Evolutionary conservation across 2,113 vertebrate genomes (phyloP).

Genomic region (Tetrax tetrax): DNA sequence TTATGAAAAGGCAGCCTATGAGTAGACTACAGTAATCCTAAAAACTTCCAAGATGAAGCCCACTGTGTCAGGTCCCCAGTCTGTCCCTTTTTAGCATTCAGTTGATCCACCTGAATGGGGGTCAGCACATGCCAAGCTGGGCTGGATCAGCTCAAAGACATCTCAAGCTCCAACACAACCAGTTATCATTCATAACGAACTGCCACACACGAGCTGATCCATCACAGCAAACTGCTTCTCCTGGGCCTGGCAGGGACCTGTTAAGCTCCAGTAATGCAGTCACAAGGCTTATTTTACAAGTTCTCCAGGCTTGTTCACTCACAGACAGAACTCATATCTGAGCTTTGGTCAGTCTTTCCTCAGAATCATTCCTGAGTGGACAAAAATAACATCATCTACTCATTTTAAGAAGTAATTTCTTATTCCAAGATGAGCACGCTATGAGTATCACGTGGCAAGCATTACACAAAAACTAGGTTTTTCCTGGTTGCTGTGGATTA

Average conservation of each 20-base stretch:
- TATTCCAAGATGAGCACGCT: neutral
- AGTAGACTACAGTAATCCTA: neutral
- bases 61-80: fast-evolving
- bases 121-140: neutral
- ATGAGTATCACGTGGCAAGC: neutral
- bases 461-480: neutral
- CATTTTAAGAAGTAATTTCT: neutral
- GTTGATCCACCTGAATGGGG: neutral
- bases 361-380: neutral
- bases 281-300: neutral
- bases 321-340: neutral
- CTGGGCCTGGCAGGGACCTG: neutral
- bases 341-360: neutral
- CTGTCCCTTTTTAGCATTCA: neutral
- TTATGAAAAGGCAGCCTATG: neutral
- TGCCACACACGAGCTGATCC: neutral
- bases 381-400: neutral
- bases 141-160: neutral
- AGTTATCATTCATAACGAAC: neutral
- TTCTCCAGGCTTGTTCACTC: neutral
- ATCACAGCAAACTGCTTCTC: neutral
- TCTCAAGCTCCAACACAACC: neutral
- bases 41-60: neutral
- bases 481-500: neutral
- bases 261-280: neutral